These are phyloP conservation scores for Eugnorisma glareosa DNA, from an alignment of 2,888 invertebrate species.

Conservation along the genomic window DNA sequence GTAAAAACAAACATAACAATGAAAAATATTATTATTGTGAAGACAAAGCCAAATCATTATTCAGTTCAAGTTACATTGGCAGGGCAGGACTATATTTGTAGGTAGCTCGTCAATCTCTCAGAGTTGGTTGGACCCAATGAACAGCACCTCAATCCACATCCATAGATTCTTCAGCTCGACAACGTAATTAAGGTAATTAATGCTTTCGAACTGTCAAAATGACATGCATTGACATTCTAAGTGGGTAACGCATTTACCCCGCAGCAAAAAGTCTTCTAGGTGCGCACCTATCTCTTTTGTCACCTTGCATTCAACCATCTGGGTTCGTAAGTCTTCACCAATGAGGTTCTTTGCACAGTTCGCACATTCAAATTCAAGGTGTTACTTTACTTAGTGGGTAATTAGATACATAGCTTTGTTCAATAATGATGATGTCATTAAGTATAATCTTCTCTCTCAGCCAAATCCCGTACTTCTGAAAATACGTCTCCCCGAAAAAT, in stretches of 20 bases:
- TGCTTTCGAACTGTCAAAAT: background rate
- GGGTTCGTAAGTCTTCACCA: conserved; percentile 4
- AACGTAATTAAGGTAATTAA: too few species aligned
- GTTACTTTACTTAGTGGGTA: conserved; percentile 8
- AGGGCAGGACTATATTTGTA: background rate
- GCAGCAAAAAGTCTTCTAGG: background rate
- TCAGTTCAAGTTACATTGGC: background rate
- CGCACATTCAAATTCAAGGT: conserved; percentile 13
- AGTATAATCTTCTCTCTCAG: background rate
- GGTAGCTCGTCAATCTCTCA: background rate
- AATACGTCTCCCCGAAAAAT: background rate
- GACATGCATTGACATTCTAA: background rate
- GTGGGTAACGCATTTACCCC: background rate
- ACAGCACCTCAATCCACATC: background rate
- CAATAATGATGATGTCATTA: background rate
- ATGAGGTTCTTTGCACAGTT: conserved; percentile 13
- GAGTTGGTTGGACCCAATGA: background rate
- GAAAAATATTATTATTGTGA: too few species aligned
- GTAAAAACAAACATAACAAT: too few species aligned
- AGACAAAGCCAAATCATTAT: background rate
- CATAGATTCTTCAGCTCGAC: too few species aligned
- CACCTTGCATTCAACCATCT: background rate
- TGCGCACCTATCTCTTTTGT: background rate
- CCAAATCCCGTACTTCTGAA: background rate
- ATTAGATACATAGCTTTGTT: background rate